Conservation (phyloP, 2,113 vertebrate genomes). For the Sinosuthora webbiana region DNA sequence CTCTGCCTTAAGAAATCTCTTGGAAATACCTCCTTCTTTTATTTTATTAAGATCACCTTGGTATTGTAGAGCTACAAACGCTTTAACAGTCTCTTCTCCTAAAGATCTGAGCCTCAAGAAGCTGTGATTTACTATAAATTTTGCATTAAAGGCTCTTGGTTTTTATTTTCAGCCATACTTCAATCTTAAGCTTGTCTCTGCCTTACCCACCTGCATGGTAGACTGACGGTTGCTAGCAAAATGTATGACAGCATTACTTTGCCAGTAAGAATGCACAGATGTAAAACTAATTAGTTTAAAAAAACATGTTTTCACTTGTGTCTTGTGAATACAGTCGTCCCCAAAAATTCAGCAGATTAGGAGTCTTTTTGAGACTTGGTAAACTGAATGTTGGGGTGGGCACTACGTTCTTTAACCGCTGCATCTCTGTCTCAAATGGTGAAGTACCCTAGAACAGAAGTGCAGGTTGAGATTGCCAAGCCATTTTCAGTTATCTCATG, state of each 20-base stretch:
- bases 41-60: not conserved
- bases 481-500: not conserved
- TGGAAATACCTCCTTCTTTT: constrained; percentile 30
- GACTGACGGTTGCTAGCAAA: not conserved
- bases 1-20: constrained; percentile 34
- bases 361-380: not conserved
- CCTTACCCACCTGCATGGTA: not conserved
- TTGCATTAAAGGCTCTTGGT: not conserved
- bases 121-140: not conserved
- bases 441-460: not conserved
- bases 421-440: not conserved
- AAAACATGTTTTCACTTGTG: constrained; percentile 18
- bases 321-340: not conserved
- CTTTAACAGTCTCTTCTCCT: constrained; percentile 14
- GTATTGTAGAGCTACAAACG: not conserved
- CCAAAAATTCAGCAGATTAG: not conserved
- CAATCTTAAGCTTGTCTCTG: not conserved
- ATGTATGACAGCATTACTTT: not conserved
- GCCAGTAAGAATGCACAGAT: not conserved
- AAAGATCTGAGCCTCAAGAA: not conserved
- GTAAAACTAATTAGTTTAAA: constrained; percentile 20
- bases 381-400: not conserved
- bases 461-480: not conserved
- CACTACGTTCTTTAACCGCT: accelerated
- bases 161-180: constrained; percentile 31